Base-by-base conservation (phyloP, 1,140 invertebrate genomes). In the Drosophila kohkoa region DNA sequence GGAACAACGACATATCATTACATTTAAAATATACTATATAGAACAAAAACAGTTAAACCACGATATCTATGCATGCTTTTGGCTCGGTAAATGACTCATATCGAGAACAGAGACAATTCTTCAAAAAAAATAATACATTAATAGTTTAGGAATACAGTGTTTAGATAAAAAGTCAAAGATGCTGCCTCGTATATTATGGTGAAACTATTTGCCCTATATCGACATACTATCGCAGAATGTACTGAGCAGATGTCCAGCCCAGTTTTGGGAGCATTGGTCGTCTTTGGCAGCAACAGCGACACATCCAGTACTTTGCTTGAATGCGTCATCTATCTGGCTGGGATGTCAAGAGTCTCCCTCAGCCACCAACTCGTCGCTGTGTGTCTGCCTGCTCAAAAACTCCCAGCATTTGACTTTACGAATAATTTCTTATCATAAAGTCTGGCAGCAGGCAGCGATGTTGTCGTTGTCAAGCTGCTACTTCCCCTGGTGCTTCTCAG, bases 351-450 rank as follows among this genome's bases (percentile, higher is more conserved):
- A 35, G 41, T 38, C 45, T 45, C 57, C 57, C 58, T 16, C 32
- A 4, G 11, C 48, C 15, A 25, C 20, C 59, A 11, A 5, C 45
- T 4, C 30, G 2, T 35, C 5, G 30, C 30, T 32, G 30, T 8
- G 15, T 13, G 38, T 32, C 32, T 10, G 35, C 41, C 35, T 63
- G 15, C 10, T 4, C 20, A 25, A 3, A 25, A 25, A 25, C 15
- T 38, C 7, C 7, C 35, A 38, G 35, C 35, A 38, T 11, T 38
- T 38, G 43, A 28, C 38, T 30, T 10, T 5, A 25, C 66, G 57
- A 72, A 79, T 79, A 69, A 75, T 83, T 76, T 81, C 82, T 85
- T 88, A 83, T 90, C 82, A 82, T 90, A 82, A 81, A 73, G 62
- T 66, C 77, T 83, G 86, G 66, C 75, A 70, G 75, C 73, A 89